Percentiles rank a stretch among this genome's conserved stretches.
These are phyloP conservation scores for Cataglyphis altisquamis DNA, from an alignment of 2,888 invertebrate genomes.

Conservation along the genomic window DNA sequence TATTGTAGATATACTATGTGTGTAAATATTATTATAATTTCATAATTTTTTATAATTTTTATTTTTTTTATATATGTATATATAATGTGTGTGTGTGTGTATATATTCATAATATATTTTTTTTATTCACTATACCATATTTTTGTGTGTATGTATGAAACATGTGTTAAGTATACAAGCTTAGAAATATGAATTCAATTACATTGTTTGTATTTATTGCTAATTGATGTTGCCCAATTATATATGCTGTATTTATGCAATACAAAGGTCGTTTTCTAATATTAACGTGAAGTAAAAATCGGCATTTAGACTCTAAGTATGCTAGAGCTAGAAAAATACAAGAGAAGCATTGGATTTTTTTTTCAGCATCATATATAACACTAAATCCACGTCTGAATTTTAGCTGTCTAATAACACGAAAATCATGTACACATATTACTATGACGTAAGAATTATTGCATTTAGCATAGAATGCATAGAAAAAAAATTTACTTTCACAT, in stretches of 20 bases:
- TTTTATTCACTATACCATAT: neutral
- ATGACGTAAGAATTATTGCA: neutral
- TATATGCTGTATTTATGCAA: conserved; percentile 5
- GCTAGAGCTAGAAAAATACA: neutral
- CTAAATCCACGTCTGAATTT: neutral
- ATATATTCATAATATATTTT: neutral
- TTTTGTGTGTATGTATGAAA: neutral
- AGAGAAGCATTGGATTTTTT: neutral
- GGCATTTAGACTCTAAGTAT: neutral
- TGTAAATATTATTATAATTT: neutral
- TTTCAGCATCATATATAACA: neutral
- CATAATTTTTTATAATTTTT: neutral
- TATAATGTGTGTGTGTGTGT: neutral
- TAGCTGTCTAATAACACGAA: neutral
- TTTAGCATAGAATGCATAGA: neutral
- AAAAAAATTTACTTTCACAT: neutral
- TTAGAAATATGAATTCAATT: neutral
- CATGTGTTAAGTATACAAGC: neutral
- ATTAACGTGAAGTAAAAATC: conserved; percentile 9
- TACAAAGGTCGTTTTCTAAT: conserved; percentile 39
- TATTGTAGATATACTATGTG: neutral
- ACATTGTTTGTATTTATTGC: neutral
- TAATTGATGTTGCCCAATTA: neutral
- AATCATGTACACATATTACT: neutral
- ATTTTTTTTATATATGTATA: neutral